Evolutionary conservation across 2,113 vertebrate genomes (phyloP).

Genomic region (Saiga tatarica): DNA sequence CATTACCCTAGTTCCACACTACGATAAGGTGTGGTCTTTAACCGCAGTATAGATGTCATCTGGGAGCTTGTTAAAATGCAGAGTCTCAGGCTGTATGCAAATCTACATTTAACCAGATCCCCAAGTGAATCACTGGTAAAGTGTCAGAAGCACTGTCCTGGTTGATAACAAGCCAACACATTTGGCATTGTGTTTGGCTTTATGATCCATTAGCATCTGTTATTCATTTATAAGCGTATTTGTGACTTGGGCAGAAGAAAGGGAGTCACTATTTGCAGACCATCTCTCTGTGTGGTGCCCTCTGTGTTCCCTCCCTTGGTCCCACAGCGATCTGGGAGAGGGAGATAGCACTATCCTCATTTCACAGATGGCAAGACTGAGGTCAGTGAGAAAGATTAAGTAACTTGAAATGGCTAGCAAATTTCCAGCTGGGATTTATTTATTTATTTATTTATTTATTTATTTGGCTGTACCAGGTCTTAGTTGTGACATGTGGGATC

Average conservation of each 20-base stretch:
- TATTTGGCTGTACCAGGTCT: not conserved
- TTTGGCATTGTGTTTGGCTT: not conserved
- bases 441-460: not conserved
- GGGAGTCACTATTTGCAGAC: not conserved
- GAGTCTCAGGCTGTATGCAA: conserved; percentile 7
- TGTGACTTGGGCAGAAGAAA: not conserved
- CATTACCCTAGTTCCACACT: not conserved
- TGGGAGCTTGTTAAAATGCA: conserved; percentile 27
- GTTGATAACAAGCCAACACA: not conserved
- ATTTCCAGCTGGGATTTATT: not conserved
- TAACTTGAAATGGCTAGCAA: not conserved
- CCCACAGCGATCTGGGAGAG: not conserved
- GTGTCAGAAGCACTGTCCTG: not conserved
- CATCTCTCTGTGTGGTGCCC: not conserved
- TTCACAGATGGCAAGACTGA: conserved; percentile 41
- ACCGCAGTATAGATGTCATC: not conserved
- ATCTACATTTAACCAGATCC: conserved; percentile 24
- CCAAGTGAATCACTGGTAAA: not conserved
- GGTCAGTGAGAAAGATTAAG: conserved; percentile 5
- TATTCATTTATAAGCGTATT: conserved; percentile 1
- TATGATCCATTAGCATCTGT: not conserved
- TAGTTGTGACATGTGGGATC: not conserved
- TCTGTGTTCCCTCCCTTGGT: not conserved
- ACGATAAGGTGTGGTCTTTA: not conserved
- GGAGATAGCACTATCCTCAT: not conserved